phyloP scores from a whole-genome alignment of 2,113 vertebrate genomes.

The Brachirus orientalis region DNA sequence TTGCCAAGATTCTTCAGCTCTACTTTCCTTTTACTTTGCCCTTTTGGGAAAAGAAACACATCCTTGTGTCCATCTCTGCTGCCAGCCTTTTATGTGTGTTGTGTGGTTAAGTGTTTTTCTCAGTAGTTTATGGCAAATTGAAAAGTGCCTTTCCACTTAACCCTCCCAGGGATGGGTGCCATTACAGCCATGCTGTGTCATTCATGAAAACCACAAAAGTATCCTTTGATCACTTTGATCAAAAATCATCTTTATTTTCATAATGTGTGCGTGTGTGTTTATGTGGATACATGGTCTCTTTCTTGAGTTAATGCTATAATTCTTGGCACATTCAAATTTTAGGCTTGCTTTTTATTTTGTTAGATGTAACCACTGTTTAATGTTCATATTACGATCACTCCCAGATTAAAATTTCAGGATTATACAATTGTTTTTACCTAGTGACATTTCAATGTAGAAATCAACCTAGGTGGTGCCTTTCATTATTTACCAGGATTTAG shows the following conservation, averaged over 20 bases:
- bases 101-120: constrained; percentile 75
- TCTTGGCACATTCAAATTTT: no score
- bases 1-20: constrained; percentile 33
- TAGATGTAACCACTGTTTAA: no score
- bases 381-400: no score
- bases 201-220: constrained; percentile 47
- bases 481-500: not conserved
- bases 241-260: no score
- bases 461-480: not conserved
- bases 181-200: constrained; percentile 67
- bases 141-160: constrained; percentile 65
- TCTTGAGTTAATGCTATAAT: no score
- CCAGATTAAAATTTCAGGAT: no score
- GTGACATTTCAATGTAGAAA: not conserved
- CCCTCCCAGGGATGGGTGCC: constrained; percentile 65
- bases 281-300: no score
- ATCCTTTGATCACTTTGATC: constrained; percentile 32
- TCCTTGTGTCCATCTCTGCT: constrained; percentile 41
- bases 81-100: constrained; percentile 50
- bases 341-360: no score
- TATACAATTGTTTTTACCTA: not conserved
- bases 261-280: not conserved
- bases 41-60: constrained; percentile 42
- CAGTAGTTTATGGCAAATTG: constrained; percentile 61
- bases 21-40: constrained; percentile 47